Base-by-base conservation (phyloP, 2,888 invertebrate species). In the Apotomis capreana region DNA sequence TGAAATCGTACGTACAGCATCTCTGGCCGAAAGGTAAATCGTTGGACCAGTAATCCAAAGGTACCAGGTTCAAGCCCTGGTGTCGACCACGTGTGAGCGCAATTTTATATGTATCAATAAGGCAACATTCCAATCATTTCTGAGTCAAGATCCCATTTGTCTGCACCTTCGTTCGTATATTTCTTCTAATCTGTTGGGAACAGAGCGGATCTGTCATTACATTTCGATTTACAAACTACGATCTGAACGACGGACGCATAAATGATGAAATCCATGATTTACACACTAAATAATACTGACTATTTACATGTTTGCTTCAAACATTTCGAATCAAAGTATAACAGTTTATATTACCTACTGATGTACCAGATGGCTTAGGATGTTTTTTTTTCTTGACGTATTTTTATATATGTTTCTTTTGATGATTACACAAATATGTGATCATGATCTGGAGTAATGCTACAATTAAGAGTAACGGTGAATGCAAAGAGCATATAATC, bases 201-300 rank as follows among this genome's bases (percentile, higher is more conserved):
- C 58, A 63, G 44, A 63, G 40, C 40, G 51, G 49, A 51, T 63
- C 57, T 57, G 62, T 13, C 36, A 46, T 61, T 46, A 51, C 62
- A 62, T 69, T 69, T 57, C 51, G 52, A 40, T 13, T 37, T 37
- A 54, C 52, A 37, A 54, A 13, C 10, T 37, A 37, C n/a, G 46
- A 12, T 26, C 36, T 49, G 26, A 13, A 62, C 55, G 69, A 55
- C 63, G 63, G 63, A 69, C 58, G 6, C 59, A 52, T 63, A 62
- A 69, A 63, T 69, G 69, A 69, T 63, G 69, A 51, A 51, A 40
- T 58, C 57, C 51, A 44, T 51, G 13, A 69, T 69, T 63, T 63
- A 51, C 40, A 44, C 36, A 5, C 60, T 26, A 40, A 5, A 40
- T 5, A 12, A n/a, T 44, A 61, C 46, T 69, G 26, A 62, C 57